These are phyloP conservation scores for Craseonycteris thonglongyai DNA, from an alignment of 2,113 vertebrate genomes.

Conservation along the genomic window DNA sequence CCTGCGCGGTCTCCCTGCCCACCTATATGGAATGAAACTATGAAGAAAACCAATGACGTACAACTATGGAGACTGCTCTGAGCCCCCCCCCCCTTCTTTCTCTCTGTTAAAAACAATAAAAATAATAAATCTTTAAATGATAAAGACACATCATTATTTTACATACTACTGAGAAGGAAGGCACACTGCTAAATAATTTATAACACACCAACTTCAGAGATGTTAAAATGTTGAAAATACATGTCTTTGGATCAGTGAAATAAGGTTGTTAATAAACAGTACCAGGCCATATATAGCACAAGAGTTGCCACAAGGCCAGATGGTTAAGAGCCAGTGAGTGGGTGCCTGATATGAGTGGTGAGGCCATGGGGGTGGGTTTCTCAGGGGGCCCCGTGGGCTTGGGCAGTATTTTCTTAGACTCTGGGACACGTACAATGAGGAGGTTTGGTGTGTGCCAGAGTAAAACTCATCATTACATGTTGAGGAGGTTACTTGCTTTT, in stretches of 20 bases:
- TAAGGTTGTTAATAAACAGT: background rate
- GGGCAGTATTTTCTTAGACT: background rate
- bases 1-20: too few species aligned
- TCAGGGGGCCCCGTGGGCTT: background rate
- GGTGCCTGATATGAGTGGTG: accelerated
- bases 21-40: too few species aligned
- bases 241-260: background rate
- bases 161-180: background rate
- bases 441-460: background rate
- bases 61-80: too few species aligned
- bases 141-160: background rate
- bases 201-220: background rate
- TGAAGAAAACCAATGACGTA: too few species aligned
- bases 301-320: background rate
- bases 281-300: background rate
- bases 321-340: background rate
- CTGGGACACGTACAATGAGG: background rate
- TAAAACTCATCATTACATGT: background rate
- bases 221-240: background rate
- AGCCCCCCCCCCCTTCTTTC: too few species aligned
- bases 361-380: background rate
- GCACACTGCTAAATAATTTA: background rate
- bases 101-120: too few species aligned
- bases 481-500: background rate
- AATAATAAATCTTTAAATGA: too few species aligned